phyloP scores from a whole-genome alignment of 2,113 vertebrate species.

The Labeo rohita region DNA sequence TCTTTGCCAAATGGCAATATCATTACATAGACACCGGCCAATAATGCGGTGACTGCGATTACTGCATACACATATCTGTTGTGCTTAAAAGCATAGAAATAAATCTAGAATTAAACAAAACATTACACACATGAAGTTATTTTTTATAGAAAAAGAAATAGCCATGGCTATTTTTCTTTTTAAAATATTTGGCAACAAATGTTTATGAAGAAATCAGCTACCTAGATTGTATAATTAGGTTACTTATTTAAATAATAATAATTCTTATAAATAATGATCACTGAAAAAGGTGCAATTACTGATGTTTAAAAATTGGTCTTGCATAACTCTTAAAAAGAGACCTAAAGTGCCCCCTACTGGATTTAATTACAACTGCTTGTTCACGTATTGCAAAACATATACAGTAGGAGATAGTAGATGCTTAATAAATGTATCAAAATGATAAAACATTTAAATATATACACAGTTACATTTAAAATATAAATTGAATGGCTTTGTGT shows the following conservation, averaged over 20 bases:
- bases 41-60: background rate
- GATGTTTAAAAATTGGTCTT: background rate
- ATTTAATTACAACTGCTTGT: background rate
- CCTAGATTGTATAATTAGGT: background rate
- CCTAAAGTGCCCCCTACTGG: slow-evolving; percentile 56
- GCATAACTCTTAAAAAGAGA: slow-evolving; percentile 3
- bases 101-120: background rate
- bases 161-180: background rate
- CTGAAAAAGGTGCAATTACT: background rate
- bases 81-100: background rate
- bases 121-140: background rate
- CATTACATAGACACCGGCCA: background rate
- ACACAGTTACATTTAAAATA: too few species aligned
- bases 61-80: background rate
- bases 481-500: too few species aligned
- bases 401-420: background rate
- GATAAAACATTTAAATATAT: too few species aligned
- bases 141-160: background rate
- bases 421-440: too few species aligned
- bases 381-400: background rate
- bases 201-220: background rate
- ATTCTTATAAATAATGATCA: background rate
- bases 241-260: slow-evolving; percentile 13
- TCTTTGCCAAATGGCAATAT: slow-evolving; percentile 20
- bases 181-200: background rate